Conservation (phyloP, 2,113 vertebrate genomes). For the Sinocyclocheilus anshuiensis region DNA sequence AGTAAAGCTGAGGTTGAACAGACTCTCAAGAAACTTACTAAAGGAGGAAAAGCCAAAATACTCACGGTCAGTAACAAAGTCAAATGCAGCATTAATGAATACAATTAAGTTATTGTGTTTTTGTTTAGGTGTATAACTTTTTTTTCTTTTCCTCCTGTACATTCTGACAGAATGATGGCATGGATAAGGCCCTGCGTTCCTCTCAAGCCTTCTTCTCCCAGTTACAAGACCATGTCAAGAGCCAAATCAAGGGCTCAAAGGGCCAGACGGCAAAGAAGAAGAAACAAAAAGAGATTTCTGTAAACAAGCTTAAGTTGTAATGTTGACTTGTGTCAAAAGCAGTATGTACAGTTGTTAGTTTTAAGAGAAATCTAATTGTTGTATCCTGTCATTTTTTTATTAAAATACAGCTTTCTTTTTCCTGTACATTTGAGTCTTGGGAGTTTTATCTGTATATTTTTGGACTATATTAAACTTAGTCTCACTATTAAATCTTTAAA, state of each 20-base stretch:
- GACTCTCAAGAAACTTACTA: constrained; percentile 82
- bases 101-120: neutral
- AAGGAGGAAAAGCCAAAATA: constrained; percentile 82
- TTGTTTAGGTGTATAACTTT: constrained; percentile 18
- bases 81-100: neutral
- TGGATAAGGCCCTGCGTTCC: constrained; percentile 90
- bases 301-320: constrained; percentile 89
- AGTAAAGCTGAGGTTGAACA: constrained; percentile 79
- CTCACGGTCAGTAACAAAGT: constrained; percentile 80
- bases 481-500: neutral
- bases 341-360: constrained; percentile 48
- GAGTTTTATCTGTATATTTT: neutral
- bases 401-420: constrained; percentile 28
- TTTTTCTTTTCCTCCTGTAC: neutral
- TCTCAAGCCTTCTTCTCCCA: constrained; percentile 95
- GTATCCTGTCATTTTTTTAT: constrained; percentile 35
- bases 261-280: constrained; percentile 78
- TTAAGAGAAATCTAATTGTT: neutral
- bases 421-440: neutral
- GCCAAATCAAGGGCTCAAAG: constrained; percentile 85
- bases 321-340: constrained; percentile 12
- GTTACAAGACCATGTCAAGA: constrained; percentile 94
- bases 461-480: neutral
- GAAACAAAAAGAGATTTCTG: constrained; percentile 80
- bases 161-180: constrained; percentile 86